Evolutionary conservation across 1,140 invertebrate species (phyloP).

Genomic region (Chlorops oryzae): DNA sequence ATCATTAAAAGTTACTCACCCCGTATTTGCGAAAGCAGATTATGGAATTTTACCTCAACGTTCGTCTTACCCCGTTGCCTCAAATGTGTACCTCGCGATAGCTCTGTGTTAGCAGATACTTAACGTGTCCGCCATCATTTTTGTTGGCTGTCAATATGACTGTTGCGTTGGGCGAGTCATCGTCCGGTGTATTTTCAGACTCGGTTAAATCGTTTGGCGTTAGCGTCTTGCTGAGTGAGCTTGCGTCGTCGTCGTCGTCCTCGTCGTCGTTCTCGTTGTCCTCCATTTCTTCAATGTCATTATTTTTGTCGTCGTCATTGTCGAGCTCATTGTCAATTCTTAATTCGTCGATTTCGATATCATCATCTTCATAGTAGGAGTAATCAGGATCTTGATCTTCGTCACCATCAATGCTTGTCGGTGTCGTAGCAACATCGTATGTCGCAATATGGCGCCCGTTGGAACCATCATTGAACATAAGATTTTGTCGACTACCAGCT

Average conservation of each 20-base stretch:
- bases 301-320: conserved; percentile 14
- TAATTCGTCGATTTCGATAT: too few relatives aligned
- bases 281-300: conserved; percentile 16
- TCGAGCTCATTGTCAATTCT: too few relatives aligned
- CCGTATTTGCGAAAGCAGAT: too few relatives aligned
- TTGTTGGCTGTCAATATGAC: conserved; percentile 19
- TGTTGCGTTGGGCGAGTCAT: conserved; percentile 23
- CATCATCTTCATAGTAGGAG: conserved; percentile 39
- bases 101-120: conserved; percentile 32
- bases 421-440: neutral
- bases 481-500: conserved; percentile 11
- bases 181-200: too few relatives aligned
- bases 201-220: too few relatives aligned
- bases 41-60: neutral
- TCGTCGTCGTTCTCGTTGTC: conserved; percentile 1
- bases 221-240: neutral
- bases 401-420: conserved; percentile 12
- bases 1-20: too few relatives aligned
- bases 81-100: conserved; percentile 37
- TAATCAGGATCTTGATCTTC: conserved; percentile 40
- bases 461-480: too few relatives aligned
- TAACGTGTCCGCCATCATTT: conserved; percentile 22
- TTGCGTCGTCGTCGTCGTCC: conserved; percentile 4
- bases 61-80: neutral
- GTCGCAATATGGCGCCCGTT: neutral